A percentile compares a stretch with the other conserved stretches of the same genome.
Evolutionary conservation across 2,888 invertebrate species (phyloP).

Genomic region (Andrena fulva): DNA sequence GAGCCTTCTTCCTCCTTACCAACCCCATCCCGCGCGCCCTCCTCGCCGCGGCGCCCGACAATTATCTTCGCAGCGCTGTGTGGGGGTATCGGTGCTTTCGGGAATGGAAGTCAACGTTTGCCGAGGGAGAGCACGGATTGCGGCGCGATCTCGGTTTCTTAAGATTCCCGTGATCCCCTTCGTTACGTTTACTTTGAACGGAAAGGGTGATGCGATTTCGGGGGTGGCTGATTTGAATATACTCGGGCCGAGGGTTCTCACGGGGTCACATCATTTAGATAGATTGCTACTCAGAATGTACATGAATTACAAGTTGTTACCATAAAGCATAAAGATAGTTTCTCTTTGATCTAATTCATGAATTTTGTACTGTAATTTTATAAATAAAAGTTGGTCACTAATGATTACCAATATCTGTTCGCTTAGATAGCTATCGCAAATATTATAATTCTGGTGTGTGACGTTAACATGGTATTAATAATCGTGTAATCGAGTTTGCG

Average conservation of each 20-base stretch:
- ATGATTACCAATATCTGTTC: too few species aligned
- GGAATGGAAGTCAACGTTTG: not conserved
- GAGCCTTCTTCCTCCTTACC: conserved; percentile 11
- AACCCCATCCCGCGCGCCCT: not conserved
- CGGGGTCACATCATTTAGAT: not conserved
- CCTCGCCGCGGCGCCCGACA: conserved; percentile 15
- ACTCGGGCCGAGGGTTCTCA: not conserved
- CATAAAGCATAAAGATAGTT: not conserved
- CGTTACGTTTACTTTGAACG: conserved; percentile 5
- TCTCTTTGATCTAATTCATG: not conserved
- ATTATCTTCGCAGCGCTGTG: conserved; percentile 33
- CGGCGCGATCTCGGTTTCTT: not conserved
- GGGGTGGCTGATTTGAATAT: not conserved
- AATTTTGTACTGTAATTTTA: too few species aligned
- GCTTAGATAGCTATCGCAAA: too few species aligned
- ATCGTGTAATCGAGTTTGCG: too few species aligned
- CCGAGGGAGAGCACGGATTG: conserved; percentile 12
- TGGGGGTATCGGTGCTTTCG: not conserved
- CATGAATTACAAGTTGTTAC: too few species aligned
- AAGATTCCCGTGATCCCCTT: conserved; percentile 6
- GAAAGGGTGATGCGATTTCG: not conserved
- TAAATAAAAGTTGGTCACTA: too few species aligned
- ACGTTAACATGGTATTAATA: too few species aligned
- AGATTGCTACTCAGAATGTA: not conserved
- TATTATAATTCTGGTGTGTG: too few species aligned